phyloP scores from a whole-genome alignment of 2,797 vertebrate genomes.

The Muscicapa striata region DNA sequence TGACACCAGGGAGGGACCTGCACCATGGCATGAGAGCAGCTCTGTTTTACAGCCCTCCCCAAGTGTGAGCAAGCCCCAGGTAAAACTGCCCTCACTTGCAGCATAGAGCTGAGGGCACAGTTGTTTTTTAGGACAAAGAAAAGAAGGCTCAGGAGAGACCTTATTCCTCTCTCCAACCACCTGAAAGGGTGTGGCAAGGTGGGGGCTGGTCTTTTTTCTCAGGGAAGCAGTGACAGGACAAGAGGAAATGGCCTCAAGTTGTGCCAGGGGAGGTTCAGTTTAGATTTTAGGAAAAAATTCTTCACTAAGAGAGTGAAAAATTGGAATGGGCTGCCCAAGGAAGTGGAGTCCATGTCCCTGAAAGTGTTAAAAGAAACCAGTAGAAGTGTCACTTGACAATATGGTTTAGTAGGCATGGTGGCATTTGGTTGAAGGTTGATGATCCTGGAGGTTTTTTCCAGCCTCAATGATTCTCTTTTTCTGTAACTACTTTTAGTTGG shows the following conservation, averaged over 20 bases:
- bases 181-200: no score
- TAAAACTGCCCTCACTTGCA: background rate
- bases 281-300: background rate
- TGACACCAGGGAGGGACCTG: background rate
- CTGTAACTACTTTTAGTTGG: background rate
- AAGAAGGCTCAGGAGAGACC: background rate
- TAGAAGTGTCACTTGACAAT: background rate
- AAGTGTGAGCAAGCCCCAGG: no score
- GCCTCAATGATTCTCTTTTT: background rate
- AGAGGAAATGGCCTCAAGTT: background rate
- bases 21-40: rapidly evolving
- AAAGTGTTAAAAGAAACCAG: background rate
- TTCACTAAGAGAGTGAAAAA: background rate
- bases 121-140: rapidly evolving
- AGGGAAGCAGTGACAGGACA: background rate
- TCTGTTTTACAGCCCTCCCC: background rate
- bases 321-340: background rate
- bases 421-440: background rate
- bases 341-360: background rate
- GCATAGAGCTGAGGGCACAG: rapidly evolving
- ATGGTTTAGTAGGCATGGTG: background rate
- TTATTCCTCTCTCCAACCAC: background rate
- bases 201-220: rapidly evolving
- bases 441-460: background rate
- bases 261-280: background rate